Percentiles rank a stretch among this genome's conserved stretches.
Conservation (phyloP, 2,113 vertebrate genomes). For the Vireo altiloquus region DNA sequence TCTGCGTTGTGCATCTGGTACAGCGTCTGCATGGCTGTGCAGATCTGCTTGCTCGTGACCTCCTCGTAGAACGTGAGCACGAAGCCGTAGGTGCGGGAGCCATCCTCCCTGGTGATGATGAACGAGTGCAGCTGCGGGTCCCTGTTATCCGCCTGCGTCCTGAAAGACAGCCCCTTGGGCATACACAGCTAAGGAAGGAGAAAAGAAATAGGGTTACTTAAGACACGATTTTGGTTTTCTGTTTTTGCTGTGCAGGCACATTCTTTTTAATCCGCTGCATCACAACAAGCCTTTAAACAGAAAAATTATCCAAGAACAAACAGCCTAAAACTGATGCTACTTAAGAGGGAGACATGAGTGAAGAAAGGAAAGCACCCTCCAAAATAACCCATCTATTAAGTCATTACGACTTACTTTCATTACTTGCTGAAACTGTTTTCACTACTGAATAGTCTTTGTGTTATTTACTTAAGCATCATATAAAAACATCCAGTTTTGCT, state of each 20-base stretch:
- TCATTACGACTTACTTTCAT: background rate
- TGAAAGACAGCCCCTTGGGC: slow-evolving; percentile 94
- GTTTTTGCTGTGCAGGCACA: background rate
- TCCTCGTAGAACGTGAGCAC: slow-evolving; percentile 96
- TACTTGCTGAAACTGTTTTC: background rate
- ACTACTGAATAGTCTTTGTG: background rate
- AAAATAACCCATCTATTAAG: background rate
- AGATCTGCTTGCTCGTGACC: slow-evolving; percentile 89
- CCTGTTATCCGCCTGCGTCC: slow-evolving; percentile 83
- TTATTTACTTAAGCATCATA: background rate
- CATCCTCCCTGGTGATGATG: slow-evolving; percentile 88
- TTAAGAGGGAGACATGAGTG: background rate
- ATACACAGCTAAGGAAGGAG: slow-evolving; percentile 84
- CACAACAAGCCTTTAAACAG: background rate
- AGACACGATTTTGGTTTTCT: background rate
- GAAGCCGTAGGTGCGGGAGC: slow-evolving; percentile 90
- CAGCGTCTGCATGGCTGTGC: slow-evolving; percentile 94
- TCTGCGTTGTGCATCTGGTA: slow-evolving; percentile 97
- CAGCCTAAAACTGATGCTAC: background rate
- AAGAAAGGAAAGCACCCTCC: background rate
- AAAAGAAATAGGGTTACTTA: background rate
- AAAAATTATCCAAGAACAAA: background rate
- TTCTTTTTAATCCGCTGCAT: background rate
- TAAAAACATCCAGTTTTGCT: background rate
- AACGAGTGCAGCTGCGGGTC: slow-evolving; percentile 92